phyloP scores from a whole-genome alignment of 1,140 invertebrate genomes.

The Drosophila repleta region DNA sequence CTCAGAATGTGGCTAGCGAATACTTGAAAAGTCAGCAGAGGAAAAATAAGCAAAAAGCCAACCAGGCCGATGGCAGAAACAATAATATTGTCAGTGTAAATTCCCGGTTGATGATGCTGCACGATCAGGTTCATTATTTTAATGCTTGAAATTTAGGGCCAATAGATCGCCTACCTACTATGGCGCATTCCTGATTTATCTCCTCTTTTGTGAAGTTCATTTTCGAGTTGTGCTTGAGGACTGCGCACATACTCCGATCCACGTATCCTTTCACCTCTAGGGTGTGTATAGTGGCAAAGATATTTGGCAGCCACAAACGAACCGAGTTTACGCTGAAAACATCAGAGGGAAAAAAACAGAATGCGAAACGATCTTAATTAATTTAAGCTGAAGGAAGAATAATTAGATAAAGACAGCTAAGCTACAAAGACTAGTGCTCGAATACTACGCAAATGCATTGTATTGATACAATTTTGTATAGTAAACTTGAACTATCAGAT shows the following conservation, averaged over 20 bases:
- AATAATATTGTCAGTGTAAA: conserved; percentile 59
- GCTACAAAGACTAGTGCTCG: too few species aligned
- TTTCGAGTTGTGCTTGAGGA: conserved; percentile 43
- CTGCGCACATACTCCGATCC: conserved; percentile 84
- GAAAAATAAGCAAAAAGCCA: conserved; percentile 60
- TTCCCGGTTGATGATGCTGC: conserved; percentile 43
- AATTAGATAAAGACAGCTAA: too few species aligned
- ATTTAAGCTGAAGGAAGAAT: too few species aligned
- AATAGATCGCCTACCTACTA: conserved; percentile 65
- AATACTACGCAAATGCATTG: too few species aligned
- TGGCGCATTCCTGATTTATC: conserved; percentile 45
- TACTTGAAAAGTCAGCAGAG: conserved; percentile 41
- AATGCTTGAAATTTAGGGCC: conserved; percentile 32
- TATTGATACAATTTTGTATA: too few species aligned
- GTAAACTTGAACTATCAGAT: too few species aligned
- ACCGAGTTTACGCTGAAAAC: conserved; percentile 58
- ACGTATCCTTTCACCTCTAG: conserved; percentile 78
- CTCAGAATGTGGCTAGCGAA: conserved; percentile 58
- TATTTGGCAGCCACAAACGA: conserved; percentile 85
- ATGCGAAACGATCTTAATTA: too few species aligned
- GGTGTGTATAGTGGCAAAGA: conserved; percentile 85
- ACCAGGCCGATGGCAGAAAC: conserved; percentile 51
- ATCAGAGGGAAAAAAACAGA: too few species aligned
- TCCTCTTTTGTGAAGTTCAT: neutral
- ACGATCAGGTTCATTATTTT: conserved; percentile 51